phyloP scores from a whole-genome alignment of 2,113 vertebrate species.

The Trichomycterus rosablanca region DNA sequence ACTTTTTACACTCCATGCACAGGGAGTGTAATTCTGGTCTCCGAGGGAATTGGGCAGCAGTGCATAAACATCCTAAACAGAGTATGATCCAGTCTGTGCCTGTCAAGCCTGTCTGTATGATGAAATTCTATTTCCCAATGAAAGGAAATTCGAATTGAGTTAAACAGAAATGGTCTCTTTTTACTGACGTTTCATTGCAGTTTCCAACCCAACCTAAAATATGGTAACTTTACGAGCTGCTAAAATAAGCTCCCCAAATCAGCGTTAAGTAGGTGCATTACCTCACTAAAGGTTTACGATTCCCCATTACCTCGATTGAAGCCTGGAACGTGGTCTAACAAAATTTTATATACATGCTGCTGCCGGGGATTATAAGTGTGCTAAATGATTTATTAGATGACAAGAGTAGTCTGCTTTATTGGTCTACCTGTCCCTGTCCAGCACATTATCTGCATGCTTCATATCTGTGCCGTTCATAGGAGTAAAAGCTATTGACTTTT shows the following conservation, averaged over 20 bases:
- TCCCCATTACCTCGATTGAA: slow-evolving; percentile 44
- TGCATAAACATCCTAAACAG: not conserved
- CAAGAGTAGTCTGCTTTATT: slow-evolving; percentile 17
- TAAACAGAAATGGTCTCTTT: not conserved
- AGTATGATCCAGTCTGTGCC: not conserved
- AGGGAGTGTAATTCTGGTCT: not conserved
- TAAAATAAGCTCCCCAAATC: slow-evolving; percentile 44
- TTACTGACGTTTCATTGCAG: slow-evolving; percentile 8
- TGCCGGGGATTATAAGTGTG: slow-evolving; percentile 31
- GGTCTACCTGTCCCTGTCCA: slow-evolving; percentile 14
- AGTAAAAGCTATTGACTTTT: slow-evolving; percentile 18
- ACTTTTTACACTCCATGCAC: slow-evolving; percentile 12
- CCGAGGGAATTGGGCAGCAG: not conserved
- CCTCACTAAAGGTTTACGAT: slow-evolving; percentile 48
- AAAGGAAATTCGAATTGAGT: not conserved
- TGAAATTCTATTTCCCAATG: slow-evolving; percentile 5
- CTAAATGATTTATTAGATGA: slow-evolving; percentile 35
- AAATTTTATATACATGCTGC: slow-evolving; percentile 34
- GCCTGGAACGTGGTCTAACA: slow-evolving; percentile 28
- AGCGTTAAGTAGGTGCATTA: slow-evolving; percentile 44
- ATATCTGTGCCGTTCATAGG: slow-evolving; percentile 2
- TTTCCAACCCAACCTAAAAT: slow-evolving; percentile 21
- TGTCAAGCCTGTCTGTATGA: not conserved
- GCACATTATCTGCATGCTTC: slow-evolving; percentile 22
- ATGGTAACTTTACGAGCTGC: slow-evolving; percentile 13